These are phyloP conservation scores for Phrynocephalus forsythii DNA, from an alignment of 2,797 vertebrate genomes.

Conservation along the genomic window DNA sequence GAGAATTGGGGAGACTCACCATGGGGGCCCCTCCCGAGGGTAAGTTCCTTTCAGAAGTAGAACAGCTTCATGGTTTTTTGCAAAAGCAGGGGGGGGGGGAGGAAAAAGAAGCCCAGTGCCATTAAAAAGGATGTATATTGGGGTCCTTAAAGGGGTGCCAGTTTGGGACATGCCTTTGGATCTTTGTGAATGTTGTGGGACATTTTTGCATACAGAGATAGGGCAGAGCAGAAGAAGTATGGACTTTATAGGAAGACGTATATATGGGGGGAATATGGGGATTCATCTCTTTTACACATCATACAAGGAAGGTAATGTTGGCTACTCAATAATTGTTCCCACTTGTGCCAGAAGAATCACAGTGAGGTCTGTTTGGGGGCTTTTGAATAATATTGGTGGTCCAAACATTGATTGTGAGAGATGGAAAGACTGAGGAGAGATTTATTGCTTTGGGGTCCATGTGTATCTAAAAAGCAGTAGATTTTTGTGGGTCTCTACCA, in stretches of 20 bases:
- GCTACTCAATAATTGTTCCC: neutral
- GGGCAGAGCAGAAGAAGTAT: no score
- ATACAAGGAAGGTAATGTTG: neutral
- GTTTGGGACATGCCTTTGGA: neutral
- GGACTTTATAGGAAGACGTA: neutral
- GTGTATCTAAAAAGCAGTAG: neutral
- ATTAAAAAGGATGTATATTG: neutral
- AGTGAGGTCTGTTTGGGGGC: neutral
- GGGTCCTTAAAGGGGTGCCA: neutral
- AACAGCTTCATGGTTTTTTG: neutral
- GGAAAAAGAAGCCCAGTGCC: neutral
- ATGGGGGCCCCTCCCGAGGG: constrained; percentile 38
- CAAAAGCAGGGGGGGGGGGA: no score
- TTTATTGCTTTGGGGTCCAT: neutral
- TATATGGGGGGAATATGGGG: neutral
- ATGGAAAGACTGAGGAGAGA: no score
- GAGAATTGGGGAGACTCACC: neutral
- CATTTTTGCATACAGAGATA: neutral
- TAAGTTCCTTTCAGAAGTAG: constrained; percentile 21
- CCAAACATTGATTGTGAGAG: neutral
- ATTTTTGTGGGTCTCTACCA: neutral
- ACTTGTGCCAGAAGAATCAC: neutral
- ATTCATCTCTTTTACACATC: neutral
- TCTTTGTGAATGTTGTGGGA: neutral
- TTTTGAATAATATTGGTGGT: no score